Conservation (phyloP, 2,797 vertebrate species). For the Furcifer pardalis region DNA sequence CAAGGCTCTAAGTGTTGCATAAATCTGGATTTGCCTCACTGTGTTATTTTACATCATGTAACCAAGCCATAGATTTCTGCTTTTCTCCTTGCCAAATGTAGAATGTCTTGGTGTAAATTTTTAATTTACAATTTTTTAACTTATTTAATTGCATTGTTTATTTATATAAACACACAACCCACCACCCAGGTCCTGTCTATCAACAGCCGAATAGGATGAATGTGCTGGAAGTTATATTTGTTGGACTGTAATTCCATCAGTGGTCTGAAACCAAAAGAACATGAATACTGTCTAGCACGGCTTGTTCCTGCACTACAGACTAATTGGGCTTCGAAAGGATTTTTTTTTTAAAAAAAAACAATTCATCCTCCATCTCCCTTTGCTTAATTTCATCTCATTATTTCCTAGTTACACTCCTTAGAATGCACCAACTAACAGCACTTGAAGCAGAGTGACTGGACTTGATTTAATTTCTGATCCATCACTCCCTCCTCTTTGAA, state of each 20-base stretch:
- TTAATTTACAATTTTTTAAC: too few relatives aligned
- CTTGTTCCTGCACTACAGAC: constrained; percentile 21
- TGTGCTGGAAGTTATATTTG: not conserved
- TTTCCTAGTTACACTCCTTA: constrained; percentile 36
- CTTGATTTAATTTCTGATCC: constrained; percentile 56
- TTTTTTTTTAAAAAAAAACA: not conserved
- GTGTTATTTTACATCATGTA: not conserved
- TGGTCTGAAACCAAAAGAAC: not conserved
- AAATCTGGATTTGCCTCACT: not conserved
- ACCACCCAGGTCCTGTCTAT: not conserved
- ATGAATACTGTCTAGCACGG: constrained; percentile 1
- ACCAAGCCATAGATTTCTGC: not conserved
- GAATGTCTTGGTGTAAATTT: not conserved
- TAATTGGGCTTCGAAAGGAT: constrained; percentile 11
- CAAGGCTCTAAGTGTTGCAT: not conserved
- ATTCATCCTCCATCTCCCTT: not conserved
- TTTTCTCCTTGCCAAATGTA: not conserved
- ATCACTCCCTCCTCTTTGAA: constrained; percentile 48
- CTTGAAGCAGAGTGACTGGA: constrained; percentile 46
- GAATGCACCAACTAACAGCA: constrained; percentile 39
- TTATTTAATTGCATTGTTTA: not conserved
- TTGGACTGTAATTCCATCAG: not conserved
- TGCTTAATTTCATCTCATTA: constrained; percentile 32
- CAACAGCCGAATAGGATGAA: not conserved
- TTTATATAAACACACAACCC: not conserved